Percentiles rank a stretch among this genome's conserved stretches.
Conservation (phyloP, 2,888 invertebrate genomes). For the Phengaris arion region DNA sequence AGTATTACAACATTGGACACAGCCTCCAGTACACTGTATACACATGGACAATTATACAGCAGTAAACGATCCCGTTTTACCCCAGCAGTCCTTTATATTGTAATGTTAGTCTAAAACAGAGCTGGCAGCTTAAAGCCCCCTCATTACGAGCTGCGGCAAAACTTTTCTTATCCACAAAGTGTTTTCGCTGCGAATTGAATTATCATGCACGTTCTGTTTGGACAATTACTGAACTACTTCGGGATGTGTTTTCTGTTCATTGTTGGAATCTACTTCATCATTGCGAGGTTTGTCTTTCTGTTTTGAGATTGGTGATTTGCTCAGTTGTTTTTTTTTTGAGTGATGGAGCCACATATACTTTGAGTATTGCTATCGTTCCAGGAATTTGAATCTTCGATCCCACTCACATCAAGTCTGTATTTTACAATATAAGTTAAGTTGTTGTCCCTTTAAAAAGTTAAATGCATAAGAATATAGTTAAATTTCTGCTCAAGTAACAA, state of each 20-base stretch:
- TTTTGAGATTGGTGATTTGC: too few relatives aligned
- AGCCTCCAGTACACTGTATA: neutral
- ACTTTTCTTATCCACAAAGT: slow-evolving; percentile 24
- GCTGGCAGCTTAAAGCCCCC: neutral
- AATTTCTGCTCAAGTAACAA: too few relatives aligned
- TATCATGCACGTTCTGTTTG: slow-evolving; percentile 20
- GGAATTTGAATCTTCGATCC: too few relatives aligned
- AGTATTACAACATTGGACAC: too few relatives aligned
- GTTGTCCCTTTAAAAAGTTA: too few relatives aligned
- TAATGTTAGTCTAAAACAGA: neutral
- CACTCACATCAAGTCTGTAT: too few relatives aligned
- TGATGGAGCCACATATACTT: too few relatives aligned
- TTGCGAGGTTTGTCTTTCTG: neutral
- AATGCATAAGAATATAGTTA: too few relatives aligned
- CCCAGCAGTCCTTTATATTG: neutral
- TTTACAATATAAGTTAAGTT: too few relatives aligned
- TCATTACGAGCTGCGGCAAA: slow-evolving; percentile 16
- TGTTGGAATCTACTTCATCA: neutral
- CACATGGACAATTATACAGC: neutral
- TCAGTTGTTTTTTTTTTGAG: too few relatives aligned
- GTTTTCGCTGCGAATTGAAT: slow-evolving; percentile 9
- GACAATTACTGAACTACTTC: slow-evolving; percentile 14
- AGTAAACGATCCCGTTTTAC: neutral
- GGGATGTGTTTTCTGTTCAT: slow-evolving; percentile 7
- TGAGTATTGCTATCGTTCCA: too few relatives aligned